These are phyloP conservation scores for Murina feae DNA, from an alignment of 2,113 vertebrate species.

Conservation along the genomic window DNA sequence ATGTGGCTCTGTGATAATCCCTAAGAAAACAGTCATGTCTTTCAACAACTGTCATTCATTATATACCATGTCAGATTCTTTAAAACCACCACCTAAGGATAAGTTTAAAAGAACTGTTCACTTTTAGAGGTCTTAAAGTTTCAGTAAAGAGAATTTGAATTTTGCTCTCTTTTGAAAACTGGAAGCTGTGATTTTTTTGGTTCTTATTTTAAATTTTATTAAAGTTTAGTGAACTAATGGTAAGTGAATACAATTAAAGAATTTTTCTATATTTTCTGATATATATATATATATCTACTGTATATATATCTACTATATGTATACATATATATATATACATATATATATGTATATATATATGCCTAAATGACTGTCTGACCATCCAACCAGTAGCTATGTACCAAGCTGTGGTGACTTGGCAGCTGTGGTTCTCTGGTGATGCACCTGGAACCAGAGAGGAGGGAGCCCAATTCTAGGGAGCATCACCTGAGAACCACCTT, in stretches of 20 bases:
- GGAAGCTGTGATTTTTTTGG: not conserved
- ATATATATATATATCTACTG: too few relatives aligned
- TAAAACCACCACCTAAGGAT: not conserved
- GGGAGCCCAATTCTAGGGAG: too few relatives aligned
- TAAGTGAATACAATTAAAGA: not conserved
- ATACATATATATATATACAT: too few relatives aligned
- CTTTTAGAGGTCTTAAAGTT: not conserved
- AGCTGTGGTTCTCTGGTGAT: too few relatives aligned
- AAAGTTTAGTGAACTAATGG: not conserved
- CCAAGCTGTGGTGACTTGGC: too few relatives aligned
- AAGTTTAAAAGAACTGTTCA: not conserved
- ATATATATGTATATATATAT: too few relatives aligned
- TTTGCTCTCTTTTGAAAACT: not conserved
- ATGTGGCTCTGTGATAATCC: not conserved
- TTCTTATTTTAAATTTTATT: not conserved
- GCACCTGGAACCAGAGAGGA: too few relatives aligned
- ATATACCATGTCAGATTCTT: not conserved
- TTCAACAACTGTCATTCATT: not conserved
- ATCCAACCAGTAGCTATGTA: too few relatives aligned
- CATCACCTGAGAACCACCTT: too few relatives aligned
- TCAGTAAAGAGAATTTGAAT: not conserved
- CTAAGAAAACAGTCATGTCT: not conserved
- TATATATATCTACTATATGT: too few relatives aligned
- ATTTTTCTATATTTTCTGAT: not conserved
- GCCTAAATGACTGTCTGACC: fast-evolving